phyloP scores from a whole-genome alignment of 2,113 vertebrate species.

The Calyptomena viridis region DNA sequence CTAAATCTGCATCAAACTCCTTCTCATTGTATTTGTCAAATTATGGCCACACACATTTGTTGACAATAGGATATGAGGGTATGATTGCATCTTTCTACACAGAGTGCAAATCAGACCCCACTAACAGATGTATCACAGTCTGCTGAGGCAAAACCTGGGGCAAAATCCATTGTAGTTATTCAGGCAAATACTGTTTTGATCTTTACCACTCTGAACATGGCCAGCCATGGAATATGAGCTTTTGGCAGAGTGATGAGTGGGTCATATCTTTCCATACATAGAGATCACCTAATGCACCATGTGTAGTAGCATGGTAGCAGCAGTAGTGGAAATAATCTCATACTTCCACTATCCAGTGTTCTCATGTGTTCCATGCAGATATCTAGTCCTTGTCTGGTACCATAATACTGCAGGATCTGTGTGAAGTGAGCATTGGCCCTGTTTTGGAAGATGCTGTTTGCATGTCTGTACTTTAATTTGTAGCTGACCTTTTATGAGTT shows the following conservation, averaged over 20 bases:
- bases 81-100: background rate
- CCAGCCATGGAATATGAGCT: background rate
- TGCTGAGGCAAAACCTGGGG: background rate
- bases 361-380: background rate
- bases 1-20: background rate
- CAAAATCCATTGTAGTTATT: background rate
- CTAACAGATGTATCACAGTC: background rate
- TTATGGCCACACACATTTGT: background rate
- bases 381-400: background rate
- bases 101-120: background rate
- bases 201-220: background rate
- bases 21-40: background rate
- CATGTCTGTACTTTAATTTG: background rate
- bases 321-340: background rate
- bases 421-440: background rate
- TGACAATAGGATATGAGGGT: background rate
- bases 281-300: background rate
- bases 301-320: background rate
- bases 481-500: background rate
- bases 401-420: background rate
- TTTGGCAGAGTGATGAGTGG: background rate
- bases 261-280: background rate
- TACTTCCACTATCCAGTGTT: background rate
- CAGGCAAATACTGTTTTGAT: background rate
- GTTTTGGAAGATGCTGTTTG: background rate